A percentile compares a stretch with the other conserved stretches of the same genome.
Conservation (phyloP, 2,888 invertebrate species). For the Lithophane leautieri region DNA sequence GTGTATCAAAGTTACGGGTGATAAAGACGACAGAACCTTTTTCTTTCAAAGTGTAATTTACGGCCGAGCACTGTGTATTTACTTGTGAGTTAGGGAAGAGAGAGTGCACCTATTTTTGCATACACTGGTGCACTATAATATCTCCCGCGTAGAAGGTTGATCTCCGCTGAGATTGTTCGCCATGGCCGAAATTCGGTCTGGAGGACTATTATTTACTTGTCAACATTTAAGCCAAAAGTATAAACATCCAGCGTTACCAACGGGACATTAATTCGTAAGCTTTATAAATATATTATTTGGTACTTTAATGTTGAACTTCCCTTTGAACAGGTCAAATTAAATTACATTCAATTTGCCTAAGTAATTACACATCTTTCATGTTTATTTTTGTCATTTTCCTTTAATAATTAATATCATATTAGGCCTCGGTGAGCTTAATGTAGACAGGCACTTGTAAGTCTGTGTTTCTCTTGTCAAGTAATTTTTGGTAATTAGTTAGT, state of each 20-base stretch:
- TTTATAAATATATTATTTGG: conserved; percentile 30
- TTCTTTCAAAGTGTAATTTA: background rate
- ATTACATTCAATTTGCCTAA: conserved; percentile 42
- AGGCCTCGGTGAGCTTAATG: conserved; percentile 18
- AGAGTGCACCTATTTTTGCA: no score
- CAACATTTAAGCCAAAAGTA: conserved; percentile 22
- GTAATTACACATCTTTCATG: conserved; percentile 39
- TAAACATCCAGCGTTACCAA: background rate
- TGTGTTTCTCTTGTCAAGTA: conserved; percentile 5
- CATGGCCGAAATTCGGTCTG: no score
- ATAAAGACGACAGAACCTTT: background rate
- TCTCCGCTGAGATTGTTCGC: no score
- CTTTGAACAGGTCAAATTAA: conserved; percentile 33
- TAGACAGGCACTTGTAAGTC: conserved; percentile 6
- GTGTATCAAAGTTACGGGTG: background rate
- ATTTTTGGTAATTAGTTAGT: conserved; percentile 31
- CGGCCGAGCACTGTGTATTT: background rate
- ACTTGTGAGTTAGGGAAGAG: background rate
- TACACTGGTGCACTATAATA: no score
- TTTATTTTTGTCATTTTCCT: conserved; percentile 48
- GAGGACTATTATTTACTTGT: background rate
- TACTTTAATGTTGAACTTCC: conserved; percentile 28
- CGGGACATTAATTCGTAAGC: conserved; percentile 20
- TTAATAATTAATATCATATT: conserved; percentile 40
- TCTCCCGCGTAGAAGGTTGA: no score